Evolutionary conservation across 2,888 invertebrate genomes (phyloP).

Genomic region (Phortica magna): DNA sequence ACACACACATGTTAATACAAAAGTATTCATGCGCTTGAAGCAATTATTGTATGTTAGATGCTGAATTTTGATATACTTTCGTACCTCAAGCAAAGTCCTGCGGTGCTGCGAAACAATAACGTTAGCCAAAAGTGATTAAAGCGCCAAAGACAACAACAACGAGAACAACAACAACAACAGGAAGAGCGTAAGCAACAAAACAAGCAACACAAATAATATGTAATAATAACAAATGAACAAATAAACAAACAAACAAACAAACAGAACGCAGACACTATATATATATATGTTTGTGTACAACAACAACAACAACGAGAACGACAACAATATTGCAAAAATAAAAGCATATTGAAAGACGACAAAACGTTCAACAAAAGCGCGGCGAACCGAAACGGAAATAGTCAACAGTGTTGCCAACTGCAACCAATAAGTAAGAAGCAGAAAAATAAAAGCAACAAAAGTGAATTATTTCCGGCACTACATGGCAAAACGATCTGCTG

Average conservation of each 20-base stretch:
- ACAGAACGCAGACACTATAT: neutral
- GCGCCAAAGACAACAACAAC: neutral
- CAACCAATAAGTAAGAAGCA: neutral
- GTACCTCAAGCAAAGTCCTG: neutral
- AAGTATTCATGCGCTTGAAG: no score
- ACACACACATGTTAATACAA: no score
- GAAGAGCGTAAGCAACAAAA: neutral
- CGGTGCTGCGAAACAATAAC: no score
- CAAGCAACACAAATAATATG: neutral
- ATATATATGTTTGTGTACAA: neutral
- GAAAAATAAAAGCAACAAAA: slow-evolving; percentile 1
- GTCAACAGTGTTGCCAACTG: neutral
- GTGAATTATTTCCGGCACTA: slow-evolving; percentile 30
- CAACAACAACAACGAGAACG: slow-evolving; percentile 1
- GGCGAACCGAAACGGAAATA: slow-evolving; percentile 20
- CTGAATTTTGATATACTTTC: slow-evolving; percentile 14
- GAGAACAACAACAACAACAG: neutral
- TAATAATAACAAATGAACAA: slow-evolving; percentile 9
- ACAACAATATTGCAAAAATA: neutral
- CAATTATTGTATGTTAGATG: neutral
- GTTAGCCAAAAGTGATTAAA: slow-evolving; percentile 25
- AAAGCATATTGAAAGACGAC: neutral
- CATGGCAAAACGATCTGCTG: neutral
- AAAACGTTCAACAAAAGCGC: neutral
- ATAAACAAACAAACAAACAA: neutral